Evolutionary conservation across 2,113 vertebrate species (phyloP), one percentile per base, ranked within the genome.

Genomic region (Saccopteryx bilineata): DNA sequence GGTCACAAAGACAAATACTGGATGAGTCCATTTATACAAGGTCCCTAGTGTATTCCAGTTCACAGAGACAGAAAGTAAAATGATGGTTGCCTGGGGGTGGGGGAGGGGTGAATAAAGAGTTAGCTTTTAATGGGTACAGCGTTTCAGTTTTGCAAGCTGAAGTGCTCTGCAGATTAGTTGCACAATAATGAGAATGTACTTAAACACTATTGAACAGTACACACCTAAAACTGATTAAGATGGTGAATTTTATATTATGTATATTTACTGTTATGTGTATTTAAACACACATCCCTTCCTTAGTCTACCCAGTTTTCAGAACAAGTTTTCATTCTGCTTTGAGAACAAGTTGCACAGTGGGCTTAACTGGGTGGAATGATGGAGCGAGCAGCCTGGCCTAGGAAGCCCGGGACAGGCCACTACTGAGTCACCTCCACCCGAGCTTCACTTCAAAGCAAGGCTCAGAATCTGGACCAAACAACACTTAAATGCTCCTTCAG

Each of bases 401-500:
- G 28, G 19, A 26, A 81, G 19, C 33, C 87, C 24, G 15, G 31
- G 68, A 39, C 39, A 56, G 28, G 61, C 23, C 76, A 39, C 46
- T 78, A 5, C 56, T 11, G 13, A 61, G 26, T 86, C 74, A 78
- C n/a, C 52, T 89, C 39, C 71, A 93, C 15, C 52, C 63, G 75
- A 68, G 46, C 69, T 93, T 12, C 58, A 82, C 71, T 80, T 83
- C 72, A 74, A 79, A 83, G 86, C 39, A 68, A 33, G 78, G 78
- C 74, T 86, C 71, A 66, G 56, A 91, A 68, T 66, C 63, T 63
- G 75, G 52, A 86, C 63, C 21, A 74, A 61, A 87, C 19, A 78
- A 33, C 28, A 26, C 31, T 65, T 65, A 54, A 76, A 72, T 65
- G 15, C 28, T 94, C 56, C 68, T 18, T 18, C 9, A 60, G 14